Evolutionary conservation across 2,888 invertebrate species (phyloP).

Genomic region (Arrhopalites spinosus): DNA sequence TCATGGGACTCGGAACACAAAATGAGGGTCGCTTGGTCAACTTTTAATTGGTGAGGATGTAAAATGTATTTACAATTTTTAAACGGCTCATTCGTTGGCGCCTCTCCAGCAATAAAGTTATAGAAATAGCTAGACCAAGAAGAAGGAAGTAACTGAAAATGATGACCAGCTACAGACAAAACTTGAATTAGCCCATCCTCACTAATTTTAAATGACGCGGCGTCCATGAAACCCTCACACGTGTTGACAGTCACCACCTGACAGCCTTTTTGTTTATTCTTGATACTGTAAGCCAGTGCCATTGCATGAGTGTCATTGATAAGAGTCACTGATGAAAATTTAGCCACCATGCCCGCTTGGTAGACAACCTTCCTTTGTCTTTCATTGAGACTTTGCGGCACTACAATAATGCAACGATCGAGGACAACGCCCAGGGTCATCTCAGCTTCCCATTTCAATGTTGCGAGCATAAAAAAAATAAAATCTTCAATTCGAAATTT

Average conservation of each 20-base stretch:
- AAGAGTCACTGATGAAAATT: background rate
- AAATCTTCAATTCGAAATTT: constrained; percentile 8
- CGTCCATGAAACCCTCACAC: background rate
- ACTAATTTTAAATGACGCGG: too few species aligned
- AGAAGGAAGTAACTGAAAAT: too few species aligned
- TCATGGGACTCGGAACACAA: too few species aligned
- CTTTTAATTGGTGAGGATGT: too few species aligned
- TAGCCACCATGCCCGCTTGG: background rate
- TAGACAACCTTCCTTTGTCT: background rate
- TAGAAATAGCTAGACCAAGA: too few species aligned
- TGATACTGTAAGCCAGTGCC: background rate
- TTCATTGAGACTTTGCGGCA: background rate
- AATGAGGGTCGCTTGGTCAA: too few species aligned
- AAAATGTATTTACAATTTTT: too few species aligned
- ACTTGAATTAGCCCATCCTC: too few species aligned
- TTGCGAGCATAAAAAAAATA: background rate
- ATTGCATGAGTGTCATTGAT: constrained; percentile 4
- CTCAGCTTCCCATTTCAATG: constrained; percentile 1
- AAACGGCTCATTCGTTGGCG: too few species aligned
- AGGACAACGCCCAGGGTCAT: background rate
- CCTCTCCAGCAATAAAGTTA: too few species aligned
- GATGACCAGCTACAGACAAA: too few species aligned
- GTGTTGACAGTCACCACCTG: background rate
- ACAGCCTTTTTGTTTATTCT: background rate
- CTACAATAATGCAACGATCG: background rate